phyloP scores from a whole-genome alignment of 1,140 invertebrate genomes.

The Calephelis nemesis region DNA sequence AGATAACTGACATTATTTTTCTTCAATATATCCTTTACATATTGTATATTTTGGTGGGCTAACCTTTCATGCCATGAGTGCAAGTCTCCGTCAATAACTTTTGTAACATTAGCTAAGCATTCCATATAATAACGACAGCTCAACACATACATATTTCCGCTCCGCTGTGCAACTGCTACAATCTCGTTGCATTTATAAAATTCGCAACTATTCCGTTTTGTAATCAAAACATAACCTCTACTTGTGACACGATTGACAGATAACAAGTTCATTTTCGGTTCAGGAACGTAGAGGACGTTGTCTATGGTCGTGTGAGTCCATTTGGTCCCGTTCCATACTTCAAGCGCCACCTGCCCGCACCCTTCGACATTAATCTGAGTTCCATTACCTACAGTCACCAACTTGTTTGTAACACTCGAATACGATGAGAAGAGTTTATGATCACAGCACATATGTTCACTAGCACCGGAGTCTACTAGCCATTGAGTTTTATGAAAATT shows the following conservation, averaged over 20 bases:
- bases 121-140: not conserved
- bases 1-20: slow-evolving; percentile 26
- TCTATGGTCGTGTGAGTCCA: not conserved
- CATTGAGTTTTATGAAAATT: too few species aligned
- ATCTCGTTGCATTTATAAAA: not conserved
- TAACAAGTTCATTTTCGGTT: not conserved
- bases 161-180: not conserved
- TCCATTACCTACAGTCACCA: not conserved
- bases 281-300: not conserved
- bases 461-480: too few species aligned
- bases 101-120: too few species aligned
- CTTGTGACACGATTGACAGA: not conserved
- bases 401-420: too few species aligned
- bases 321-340: not conserved
- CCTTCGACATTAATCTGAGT: not conserved
- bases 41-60: slow-evolving; percentile 33
- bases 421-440: too few species aligned
- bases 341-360: not conserved
- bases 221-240: not conserved
- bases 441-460: too few species aligned
- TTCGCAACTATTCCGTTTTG: not conserved
- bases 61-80: slow-evolving; percentile 27
- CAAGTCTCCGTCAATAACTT: not conserved
- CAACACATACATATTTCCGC: too few species aligned
- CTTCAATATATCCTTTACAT: slow-evolving; percentile 28